These are phyloP conservation scores for Galago senegalensis DNA, from an alignment of 2,797 vertebrate species.

Conservation along the genomic window DNA sequence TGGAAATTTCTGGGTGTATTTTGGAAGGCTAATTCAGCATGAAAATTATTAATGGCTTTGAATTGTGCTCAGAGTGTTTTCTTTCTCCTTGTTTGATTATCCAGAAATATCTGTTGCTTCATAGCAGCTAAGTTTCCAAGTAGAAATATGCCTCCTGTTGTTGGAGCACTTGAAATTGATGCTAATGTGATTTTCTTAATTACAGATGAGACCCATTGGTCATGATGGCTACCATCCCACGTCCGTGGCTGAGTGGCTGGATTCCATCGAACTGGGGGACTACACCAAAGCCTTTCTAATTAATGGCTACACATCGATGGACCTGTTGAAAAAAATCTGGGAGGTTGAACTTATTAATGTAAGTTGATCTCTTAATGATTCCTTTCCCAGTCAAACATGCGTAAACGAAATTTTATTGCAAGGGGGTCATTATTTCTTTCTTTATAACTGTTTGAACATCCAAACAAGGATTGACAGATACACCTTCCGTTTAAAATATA, in stretches of 20 bases:
- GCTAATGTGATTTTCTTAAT: conserved; percentile 76
- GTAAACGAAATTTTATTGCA: conserved; percentile 27
- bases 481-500: conserved; percentile 62
- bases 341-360: conserved; percentile 99
- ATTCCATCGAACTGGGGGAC: conserved; percentile 97
- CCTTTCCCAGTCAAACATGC: not conserved
- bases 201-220: conserved; percentile 96
- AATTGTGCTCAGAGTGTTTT: conserved; percentile 62
- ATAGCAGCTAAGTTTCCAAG: conserved; percentile 60
- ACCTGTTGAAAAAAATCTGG: conserved; percentile 99
- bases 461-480: not conserved
- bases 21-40: conserved; percentile 76
- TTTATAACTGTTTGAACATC: not conserved
- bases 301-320: conserved; percentile 99
- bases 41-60: conserved; percentile 82
- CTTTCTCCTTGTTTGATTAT: conserved; percentile 61
- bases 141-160: not conserved
- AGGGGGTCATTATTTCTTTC: not conserved
- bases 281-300: conserved; percentile 99
- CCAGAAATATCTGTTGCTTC: conserved; percentile 64
- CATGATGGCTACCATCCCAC: conserved; percentile 97
- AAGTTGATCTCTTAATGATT: conserved; percentile 89
- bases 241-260: conserved; percentile 98
- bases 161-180: conserved; percentile 56
- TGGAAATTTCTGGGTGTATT: conserved; percentile 77